Percentiles rank a stretch among this genome's conserved stretches.
Evolutionary conservation across 2,888 invertebrate species (phyloP).

Genomic region (Adelphocoris suturalis): DNA sequence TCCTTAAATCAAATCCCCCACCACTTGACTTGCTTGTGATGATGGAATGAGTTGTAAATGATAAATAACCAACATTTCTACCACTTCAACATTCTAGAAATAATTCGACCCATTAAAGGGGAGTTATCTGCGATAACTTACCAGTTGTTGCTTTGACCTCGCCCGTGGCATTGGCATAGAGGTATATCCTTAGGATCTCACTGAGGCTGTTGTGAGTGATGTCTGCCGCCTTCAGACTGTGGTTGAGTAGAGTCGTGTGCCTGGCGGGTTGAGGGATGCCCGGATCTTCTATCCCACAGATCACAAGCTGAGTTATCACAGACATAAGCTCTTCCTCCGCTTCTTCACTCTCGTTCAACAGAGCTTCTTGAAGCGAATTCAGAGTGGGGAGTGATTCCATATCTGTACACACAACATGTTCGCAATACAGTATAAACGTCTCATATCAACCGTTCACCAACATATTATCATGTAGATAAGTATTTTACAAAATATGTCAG

Average conservation of each 20-base stretch:
- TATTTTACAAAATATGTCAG: background rate
- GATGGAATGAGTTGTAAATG: too few relatives aligned
- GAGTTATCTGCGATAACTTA: too few relatives aligned
- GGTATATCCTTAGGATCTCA: constrained; percentile 93
- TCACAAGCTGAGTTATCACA: constrained; percentile 92
- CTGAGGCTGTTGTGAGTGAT: constrained; percentile 94
- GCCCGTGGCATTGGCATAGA: constrained; percentile 93
- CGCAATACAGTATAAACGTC: background rate
- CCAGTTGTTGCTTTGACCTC: constrained; percentile 88
- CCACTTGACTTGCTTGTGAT: too few relatives aligned
- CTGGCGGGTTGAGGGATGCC: constrained; percentile 93
- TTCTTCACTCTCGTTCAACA: constrained; percentile 87
- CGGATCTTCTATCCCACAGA: constrained; percentile 95
- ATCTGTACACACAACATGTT: constrained; percentile 80
- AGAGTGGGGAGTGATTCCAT: constrained; percentile 92
- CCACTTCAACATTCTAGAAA: too few relatives aligned
- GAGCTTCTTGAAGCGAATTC: constrained; percentile 91
- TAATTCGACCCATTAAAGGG: too few relatives aligned
- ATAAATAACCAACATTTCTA: too few relatives aligned
- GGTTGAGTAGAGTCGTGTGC: constrained; percentile 93
- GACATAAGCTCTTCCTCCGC: constrained; percentile 92
- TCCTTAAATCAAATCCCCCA: too few relatives aligned
- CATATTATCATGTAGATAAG: background rate
- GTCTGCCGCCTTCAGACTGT: constrained; percentile 92
- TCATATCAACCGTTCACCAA: background rate